phyloP scores from a whole-genome alignment of 1,140 invertebrate species.

The Lordiphosa mommai region DNA sequence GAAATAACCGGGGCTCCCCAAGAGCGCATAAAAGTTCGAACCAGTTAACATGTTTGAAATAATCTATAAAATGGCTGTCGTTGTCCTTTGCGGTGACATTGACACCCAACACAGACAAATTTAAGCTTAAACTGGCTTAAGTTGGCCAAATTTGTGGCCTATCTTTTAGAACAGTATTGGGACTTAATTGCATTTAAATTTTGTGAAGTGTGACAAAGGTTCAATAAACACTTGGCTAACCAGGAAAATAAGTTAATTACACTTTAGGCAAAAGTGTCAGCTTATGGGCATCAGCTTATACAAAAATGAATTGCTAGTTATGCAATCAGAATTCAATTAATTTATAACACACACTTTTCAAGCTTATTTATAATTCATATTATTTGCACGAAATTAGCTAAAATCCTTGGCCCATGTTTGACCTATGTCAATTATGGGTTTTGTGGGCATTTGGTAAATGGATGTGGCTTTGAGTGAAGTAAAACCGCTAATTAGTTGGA shows the following conservation, averaged over 20 bases:
- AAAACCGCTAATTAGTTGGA: conserved; percentile 50
- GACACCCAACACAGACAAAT: not conserved
- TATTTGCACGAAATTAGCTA: conserved; percentile 19
- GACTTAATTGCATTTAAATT: conserved; percentile 43
- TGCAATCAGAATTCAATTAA: conserved; percentile 41
- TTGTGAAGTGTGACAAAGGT: not conserved
- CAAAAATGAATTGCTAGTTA: conserved; percentile 28
- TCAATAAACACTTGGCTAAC: not conserved
- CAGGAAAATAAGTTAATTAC: too few species aligned
- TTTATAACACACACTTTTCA: conserved; percentile 18
- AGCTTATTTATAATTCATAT: conserved; percentile 47
- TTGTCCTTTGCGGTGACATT: not conserved
- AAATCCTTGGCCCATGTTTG: conserved; percentile 19
- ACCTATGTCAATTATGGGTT: conserved; percentile 11
- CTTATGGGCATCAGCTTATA: conserved; percentile 33
- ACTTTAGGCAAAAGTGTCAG: conserved; percentile 1
- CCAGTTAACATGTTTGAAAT: conserved; percentile 34
- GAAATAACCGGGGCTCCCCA: conserved; percentile 30
- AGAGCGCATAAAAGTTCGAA: conserved; percentile 15
- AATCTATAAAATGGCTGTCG: conserved; percentile 27
- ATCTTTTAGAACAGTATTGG: not conserved
- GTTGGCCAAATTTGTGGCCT: too few species aligned
- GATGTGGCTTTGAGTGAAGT: conserved; percentile 2
- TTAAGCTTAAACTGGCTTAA: not conserved
- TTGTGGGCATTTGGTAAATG: not conserved